These are phyloP conservation scores for Ceratosolen solmsi DNA, from an alignment of 1,140 invertebrate species.

Conservation along the genomic window DNA sequence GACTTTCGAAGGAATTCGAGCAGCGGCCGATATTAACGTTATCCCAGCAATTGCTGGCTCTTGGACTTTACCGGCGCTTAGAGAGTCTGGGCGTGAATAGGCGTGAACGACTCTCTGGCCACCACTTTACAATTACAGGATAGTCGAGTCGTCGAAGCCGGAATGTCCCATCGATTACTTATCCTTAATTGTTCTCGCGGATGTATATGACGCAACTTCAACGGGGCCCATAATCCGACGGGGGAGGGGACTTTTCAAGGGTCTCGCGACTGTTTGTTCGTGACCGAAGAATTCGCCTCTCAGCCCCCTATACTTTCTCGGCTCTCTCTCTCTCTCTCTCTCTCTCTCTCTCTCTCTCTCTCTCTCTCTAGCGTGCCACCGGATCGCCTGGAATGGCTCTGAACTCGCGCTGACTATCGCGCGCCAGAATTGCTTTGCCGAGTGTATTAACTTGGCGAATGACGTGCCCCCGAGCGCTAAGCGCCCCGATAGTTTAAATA, in stretches of 20 bases:
- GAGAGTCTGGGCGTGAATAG: background rate
- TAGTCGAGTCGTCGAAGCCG: conserved; percentile 32
- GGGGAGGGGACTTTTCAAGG: background rate
- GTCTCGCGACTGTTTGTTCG: background rate
- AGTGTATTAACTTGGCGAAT: conserved; percentile 34
- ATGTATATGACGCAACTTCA: conserved; percentile 45
- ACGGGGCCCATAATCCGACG: conserved; percentile 47
- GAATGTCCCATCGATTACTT: conserved; percentile 65
- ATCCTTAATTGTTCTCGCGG: conserved; percentile 63
- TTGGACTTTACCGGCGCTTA: conserved; percentile 27
- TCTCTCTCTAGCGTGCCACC: background rate
- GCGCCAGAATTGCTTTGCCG: conserved; percentile 19
- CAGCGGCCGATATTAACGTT: conserved; percentile 49
- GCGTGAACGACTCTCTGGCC: background rate
- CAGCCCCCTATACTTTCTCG: too few species aligned
- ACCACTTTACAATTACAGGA: conserved; percentile 58
- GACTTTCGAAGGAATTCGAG: conserved; percentile 50
- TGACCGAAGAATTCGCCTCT: background rate
- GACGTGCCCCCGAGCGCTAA: background rate
- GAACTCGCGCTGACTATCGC: background rate
- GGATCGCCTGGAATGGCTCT: conserved; percentile 19
- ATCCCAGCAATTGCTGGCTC: conserved; percentile 52
- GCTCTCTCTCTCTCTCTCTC: background rate
- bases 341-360: too few species aligned
- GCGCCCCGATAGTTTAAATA: conserved; percentile 24